These are phyloP conservation scores for Xenus cinereus DNA, from an alignment of 2,113 vertebrate species.

Conservation along the genomic window DNA sequence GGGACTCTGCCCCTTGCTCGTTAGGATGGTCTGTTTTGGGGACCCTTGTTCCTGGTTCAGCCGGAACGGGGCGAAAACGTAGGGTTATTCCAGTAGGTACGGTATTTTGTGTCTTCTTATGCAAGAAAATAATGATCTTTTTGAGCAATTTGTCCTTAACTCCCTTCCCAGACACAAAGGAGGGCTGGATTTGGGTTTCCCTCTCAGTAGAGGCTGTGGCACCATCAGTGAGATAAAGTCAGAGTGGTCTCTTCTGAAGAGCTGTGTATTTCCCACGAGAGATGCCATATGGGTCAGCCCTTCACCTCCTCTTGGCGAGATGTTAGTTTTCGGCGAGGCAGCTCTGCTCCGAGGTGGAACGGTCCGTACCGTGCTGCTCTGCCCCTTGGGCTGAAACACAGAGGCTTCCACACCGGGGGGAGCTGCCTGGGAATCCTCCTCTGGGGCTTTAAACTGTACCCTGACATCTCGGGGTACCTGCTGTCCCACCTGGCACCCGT, in stretches of 20 bases:
- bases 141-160: background rate
- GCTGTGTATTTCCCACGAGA: background rate
- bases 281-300: background rate
- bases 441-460: background rate
- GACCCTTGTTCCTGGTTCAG: background rate
- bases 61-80: fast-evolving
- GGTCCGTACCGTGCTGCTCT: fast-evolving
- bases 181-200: background rate
- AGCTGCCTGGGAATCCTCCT: background rate
- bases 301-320: fast-evolving
- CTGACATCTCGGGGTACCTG: background rate
- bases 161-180: background rate
- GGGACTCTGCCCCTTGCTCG: background rate
- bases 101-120: background rate
- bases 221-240: background rate
- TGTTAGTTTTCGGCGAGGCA: background rate
- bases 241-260: background rate
- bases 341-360: background rate
- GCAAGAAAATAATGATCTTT: background rate
- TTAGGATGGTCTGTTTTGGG: background rate
- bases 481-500: background rate
- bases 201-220: background rate
- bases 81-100: fast-evolving
- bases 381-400: background rate
- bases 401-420: background rate